These are phyloP conservation scores for Tragelaphus scriptus DNA, from an alignment of 2,113 vertebrate genomes.

Conservation along the genomic window DNA sequence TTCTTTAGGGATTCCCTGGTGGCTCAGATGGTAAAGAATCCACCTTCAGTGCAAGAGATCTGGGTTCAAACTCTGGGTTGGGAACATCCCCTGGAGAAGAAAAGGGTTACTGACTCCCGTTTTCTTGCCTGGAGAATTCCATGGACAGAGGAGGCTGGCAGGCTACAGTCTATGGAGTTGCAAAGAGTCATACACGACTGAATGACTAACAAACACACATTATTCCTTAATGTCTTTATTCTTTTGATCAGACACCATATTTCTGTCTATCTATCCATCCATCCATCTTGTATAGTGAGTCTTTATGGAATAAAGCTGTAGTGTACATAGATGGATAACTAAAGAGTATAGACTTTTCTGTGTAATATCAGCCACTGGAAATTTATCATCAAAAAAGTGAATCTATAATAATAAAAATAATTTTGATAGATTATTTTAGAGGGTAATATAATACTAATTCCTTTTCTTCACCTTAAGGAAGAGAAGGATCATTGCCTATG, in stretches of 20 bases:
- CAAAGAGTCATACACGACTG: not conserved
- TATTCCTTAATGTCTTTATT: not conserved
- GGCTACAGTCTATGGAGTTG: not conserved
- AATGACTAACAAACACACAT: not conserved
- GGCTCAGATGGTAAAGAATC: not conserved
- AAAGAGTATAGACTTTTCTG: not conserved
- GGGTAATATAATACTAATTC: not conserved
- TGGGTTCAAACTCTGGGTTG: not conserved
- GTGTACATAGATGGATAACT: not conserved
- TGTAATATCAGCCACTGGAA: not conserved
- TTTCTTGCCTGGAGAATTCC: not conserved
- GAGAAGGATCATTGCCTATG: not conserved
- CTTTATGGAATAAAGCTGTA: not conserved
- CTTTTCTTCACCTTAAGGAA: not conserved
- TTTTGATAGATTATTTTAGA: not conserved
- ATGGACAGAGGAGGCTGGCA: not conserved
- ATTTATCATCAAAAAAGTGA: not conserved
- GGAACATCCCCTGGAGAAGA: not conserved
- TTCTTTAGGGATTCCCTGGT: not conserved
- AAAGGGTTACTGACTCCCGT: not conserved
- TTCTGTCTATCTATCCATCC: not conserved
- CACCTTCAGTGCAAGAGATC: not conserved
- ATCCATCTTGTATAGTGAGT: not conserved
- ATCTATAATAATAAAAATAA: not conserved
- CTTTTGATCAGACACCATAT: not conserved